Evolutionary conservation across 2,888 invertebrate species (phyloP).

Genomic region (Drosophila subsilvestris): DNA sequence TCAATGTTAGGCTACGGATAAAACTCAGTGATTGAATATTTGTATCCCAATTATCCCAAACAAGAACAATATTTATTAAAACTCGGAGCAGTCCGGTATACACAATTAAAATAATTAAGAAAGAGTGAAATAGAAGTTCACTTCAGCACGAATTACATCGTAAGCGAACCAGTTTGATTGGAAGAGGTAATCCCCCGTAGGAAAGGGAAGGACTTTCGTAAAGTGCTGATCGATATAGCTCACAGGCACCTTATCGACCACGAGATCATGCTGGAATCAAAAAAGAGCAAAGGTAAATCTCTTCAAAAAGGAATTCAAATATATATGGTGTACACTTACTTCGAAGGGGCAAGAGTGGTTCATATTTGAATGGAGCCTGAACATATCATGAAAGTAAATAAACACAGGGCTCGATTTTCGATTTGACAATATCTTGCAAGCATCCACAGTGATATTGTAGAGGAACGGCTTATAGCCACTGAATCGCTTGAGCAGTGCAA

Average conservation of each 20-base stretch:
- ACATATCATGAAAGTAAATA: not conserved
- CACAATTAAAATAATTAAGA: not conserved
- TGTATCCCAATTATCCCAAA: not conserved
- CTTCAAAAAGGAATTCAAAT: too few relatives aligned
- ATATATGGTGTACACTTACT: not conserved
- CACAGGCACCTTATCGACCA: conserved; percentile 33
- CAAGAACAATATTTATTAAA: not conserved
- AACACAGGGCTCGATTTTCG: not conserved
- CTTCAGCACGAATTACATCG: not conserved
- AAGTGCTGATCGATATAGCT: conserved; percentile 10
- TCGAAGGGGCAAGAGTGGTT: conserved; percentile 5
- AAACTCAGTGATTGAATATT: conserved; percentile 3
- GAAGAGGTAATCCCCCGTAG: conserved; percentile 3
- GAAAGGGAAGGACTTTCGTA: conserved; percentile 7
- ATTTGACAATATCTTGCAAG: not conserved
- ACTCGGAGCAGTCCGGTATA: too few relatives aligned
- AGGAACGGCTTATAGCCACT: conserved; percentile 32
- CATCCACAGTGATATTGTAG: conserved; percentile 28
- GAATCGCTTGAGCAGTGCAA: conserved; percentile 10
- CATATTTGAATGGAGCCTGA: not conserved
- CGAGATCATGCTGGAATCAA: conserved; percentile 7
- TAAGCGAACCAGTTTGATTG: not conserved
- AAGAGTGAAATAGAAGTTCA: conserved; percentile 7
- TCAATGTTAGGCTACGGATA: conserved; percentile 21
- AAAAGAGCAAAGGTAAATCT: too few relatives aligned